These are phyloP conservation scores for Cyanistes caeruleus DNA, from an alignment of 2,113 vertebrate species.

Conservation along the genomic window DNA sequence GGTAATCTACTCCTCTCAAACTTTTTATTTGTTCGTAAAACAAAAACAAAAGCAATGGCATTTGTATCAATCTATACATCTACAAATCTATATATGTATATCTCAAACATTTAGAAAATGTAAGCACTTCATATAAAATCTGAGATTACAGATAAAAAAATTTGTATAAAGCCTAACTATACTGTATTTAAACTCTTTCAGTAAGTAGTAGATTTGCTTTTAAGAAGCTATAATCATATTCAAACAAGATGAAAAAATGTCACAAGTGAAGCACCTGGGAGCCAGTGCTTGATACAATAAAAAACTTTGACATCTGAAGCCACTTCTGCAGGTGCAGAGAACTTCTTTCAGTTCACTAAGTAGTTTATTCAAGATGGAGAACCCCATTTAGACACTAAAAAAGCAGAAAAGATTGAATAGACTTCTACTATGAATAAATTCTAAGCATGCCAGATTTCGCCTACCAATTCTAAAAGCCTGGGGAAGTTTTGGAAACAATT, in stretches of 20 bases:
- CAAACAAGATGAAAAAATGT: not conserved
- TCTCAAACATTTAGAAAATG: not conserved
- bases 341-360: constrained; percentile 7
- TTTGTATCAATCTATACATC: not conserved
- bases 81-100: not conserved
- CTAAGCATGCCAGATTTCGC: constrained; percentile 1
- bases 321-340: constrained; percentile 42
- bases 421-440: constrained; percentile 12
- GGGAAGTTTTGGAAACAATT: constrained; percentile 33
- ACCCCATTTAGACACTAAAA: not conserved
- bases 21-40: not conserved
- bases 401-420: constrained; percentile 29
- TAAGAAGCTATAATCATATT: not conserved
- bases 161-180: not conserved
- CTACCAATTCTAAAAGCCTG: not conserved
- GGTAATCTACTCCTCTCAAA: not conserved
- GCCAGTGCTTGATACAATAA: not conserved
- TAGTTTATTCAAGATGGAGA: constrained; percentile 36
- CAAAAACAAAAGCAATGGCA: not conserved
- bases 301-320: constrained; percentile 39
- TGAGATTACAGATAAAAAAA: not conserved
- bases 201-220: not conserved
- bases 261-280: constrained; percentile 33
- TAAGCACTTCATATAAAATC: not conserved
- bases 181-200: not conserved